Evolutionary conservation across 2,113 vertebrate genomes (phyloP), one percentile per base, ranked within the genome.

Genomic region (Todiramphus saurophagus): DNA sequence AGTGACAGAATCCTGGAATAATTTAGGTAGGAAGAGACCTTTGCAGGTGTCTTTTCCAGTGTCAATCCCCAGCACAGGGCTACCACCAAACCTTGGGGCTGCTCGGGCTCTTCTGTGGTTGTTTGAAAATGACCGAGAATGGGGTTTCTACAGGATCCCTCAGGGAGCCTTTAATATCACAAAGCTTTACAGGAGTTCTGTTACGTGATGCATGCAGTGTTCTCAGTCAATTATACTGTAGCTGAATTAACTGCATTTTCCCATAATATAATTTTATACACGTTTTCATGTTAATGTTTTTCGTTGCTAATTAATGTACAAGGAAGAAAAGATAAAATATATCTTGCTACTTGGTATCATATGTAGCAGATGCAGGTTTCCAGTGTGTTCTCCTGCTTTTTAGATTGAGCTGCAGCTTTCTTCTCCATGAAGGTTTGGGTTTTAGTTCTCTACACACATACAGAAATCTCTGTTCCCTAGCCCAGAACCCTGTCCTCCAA

Each of bases 1-100:
- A 51, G n/a, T 58, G 55, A 50, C 30, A 48, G 41, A 43, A 19
- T 13, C 25, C 16, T 10, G 83, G 58, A 72, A n/a, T 31, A 6
- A 60, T 56, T 68, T n/a, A 31, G 21, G 33, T 46, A 8, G 43
- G n/a, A 53, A 23, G n/a, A 39, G 11, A 68, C 10, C 3, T 85
- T n/a, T 56, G 56, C 37, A 59, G 1, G 8, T 75, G 8, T 70
- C 6, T 63, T 10, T 56, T 43, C 21, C 35, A 33, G 3, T 30
- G 9, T 48, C 3, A 1, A 37, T 18, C 7, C 10, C 7, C 27
- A 59, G 63, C 5, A 12, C 1, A 25, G 3, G 25, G 13, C 37
- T 58, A 5, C 18, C 12, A 15, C 41, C 56, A n/a, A 58, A 44
- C 6, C 81, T 16, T 59, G n/a, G 27, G 46, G 5, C 46, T 53